Base-by-base conservation (phyloP, 2,888 invertebrate species). In the Lepas anatifera region DNA sequence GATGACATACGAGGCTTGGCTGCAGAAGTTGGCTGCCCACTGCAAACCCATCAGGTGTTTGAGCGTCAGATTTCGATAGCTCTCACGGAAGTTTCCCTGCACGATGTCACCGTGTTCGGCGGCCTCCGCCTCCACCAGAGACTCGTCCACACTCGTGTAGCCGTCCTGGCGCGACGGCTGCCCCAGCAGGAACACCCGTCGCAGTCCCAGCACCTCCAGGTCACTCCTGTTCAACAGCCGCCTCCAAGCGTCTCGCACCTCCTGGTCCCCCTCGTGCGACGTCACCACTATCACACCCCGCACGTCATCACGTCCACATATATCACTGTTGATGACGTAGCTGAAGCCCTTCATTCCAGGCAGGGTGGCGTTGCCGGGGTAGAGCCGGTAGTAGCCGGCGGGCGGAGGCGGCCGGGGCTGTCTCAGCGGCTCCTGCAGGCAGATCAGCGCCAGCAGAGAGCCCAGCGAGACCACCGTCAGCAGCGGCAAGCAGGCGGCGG, bases 41-140 rank as follows among this genome's bases (percentile, higher is more conserved):
- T 85, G 84, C 48, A 92, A 78, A 0, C 87, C 88, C 85, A 90
- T 90, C 10, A 89, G 87, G 78, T 92, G 90, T 77, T 92, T 92
- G 76, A 91, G 88, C 0, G 92, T 92, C 80, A 92, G 84, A 78
- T 92, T 92, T 68, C 87, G 83, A 77, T 92, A 92, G 0, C 87
- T 84, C 80, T 92, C 92, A 52, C 83, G 74, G 76, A 91, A 92
- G 71, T 83, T 86, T 0, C 91, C 92, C 77, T 90, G 89, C 27
- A 92, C 84, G 68, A 92, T 81, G 76, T 92, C 92, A 0, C 82
- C 82, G 75, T 86, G 83, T 0, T 78, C 76, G 13, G 46, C 48
- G 68, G 70, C 69, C 69, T 77, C 78, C 8, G 80, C 76, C 13
- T 80, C 77, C 18, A 86, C 75, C 35, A 76, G 72, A 2, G 70